phyloP scores from a whole-genome alignment of 2,113 vertebrate species.

The Lagopus muta region DNA sequence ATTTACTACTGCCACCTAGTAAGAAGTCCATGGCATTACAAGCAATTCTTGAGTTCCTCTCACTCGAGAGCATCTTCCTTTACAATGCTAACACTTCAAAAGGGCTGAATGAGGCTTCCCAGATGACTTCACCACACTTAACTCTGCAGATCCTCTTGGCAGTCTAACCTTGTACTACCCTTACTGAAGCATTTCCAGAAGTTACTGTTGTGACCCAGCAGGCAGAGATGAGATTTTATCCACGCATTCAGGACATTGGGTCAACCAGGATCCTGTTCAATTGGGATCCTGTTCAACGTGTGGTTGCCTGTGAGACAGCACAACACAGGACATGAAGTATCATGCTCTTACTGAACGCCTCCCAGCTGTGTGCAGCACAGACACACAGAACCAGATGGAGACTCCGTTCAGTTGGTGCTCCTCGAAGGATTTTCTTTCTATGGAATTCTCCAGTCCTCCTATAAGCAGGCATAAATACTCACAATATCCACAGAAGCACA shows the following conservation, averaged over 20 bases:
- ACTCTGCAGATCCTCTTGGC: accelerated
- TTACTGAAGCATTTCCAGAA: not conserved
- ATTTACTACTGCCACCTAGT: conserved; percentile 51
- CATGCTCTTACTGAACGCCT: not conserved
- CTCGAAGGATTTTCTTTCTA: not conserved
- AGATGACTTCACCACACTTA: not conserved
- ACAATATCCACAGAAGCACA: not conserved
- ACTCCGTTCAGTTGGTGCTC: not conserved
- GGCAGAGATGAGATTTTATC: not conserved
- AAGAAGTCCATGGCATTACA: not conserved
- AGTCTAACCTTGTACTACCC: not conserved
- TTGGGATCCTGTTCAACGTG: not conserved
- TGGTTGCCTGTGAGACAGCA: not conserved
- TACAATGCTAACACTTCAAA: not conserved
- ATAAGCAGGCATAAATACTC: not conserved
- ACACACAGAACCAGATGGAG: not conserved
- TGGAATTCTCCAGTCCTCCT: not conserved
- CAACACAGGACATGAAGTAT: accelerated
- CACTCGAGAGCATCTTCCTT: not conserved
- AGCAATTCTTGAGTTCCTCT: not conserved
- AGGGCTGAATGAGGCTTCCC: not conserved
- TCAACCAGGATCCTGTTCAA: not conserved
- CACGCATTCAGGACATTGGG: accelerated
- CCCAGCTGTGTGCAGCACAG: not conserved
- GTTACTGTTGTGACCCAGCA: not conserved